phyloP scores from a whole-genome alignment of 2,888 invertebrate genomes.

The Salticus scenicus region DNA sequence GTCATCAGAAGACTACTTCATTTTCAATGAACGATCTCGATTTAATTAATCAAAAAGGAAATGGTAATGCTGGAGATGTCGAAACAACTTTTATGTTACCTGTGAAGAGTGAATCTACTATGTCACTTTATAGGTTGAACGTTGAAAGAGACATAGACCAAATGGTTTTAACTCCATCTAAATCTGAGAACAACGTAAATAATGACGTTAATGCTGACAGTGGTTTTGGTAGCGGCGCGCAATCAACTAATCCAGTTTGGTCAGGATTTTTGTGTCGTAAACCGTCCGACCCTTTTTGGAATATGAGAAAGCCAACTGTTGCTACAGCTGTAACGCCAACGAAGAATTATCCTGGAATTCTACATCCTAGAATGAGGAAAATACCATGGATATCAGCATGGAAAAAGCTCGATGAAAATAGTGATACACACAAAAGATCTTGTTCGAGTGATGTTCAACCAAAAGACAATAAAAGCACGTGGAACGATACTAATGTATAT shows the following conservation, averaged over 20 bases:
- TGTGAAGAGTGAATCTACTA: constrained; percentile 61
- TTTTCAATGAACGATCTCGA: constrained; percentile 66
- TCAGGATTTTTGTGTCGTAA: constrained; percentile 49
- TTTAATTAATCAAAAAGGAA: constrained; percentile 27
- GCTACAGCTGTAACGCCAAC: constrained; percentile 1
- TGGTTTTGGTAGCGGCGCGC: constrained; percentile 54
- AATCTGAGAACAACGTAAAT: constrained; percentile 51
- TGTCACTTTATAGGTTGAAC: constrained; percentile 53
- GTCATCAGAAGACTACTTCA: constrained; percentile 40
- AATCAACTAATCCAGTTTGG: constrained; percentile 57
- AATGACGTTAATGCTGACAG: constrained; percentile 48
- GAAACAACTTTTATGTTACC: constrained; percentile 54
- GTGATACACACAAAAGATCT: constrained; percentile 6
- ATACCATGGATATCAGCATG: constrained; percentile 55
- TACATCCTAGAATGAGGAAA: constrained; percentile 52
- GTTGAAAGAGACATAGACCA: constrained; percentile 31
- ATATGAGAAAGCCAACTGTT: constrained; percentile 40
- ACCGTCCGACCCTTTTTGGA: constrained; percentile 54
- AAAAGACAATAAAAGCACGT: background rate
- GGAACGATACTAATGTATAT: constrained; percentile 41
- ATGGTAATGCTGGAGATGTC: background rate
- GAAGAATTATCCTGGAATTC: constrained; percentile 29
- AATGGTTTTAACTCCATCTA: constrained; percentile 27
- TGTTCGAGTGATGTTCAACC: background rate
- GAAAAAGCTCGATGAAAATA: constrained; percentile 54